A percentile compares a stretch with the other conserved stretches of the same genome.
These are phyloP conservation scores for Plebejus anna DNA, from an alignment of 2,888 invertebrate species.

Conservation along the genomic window DNA sequence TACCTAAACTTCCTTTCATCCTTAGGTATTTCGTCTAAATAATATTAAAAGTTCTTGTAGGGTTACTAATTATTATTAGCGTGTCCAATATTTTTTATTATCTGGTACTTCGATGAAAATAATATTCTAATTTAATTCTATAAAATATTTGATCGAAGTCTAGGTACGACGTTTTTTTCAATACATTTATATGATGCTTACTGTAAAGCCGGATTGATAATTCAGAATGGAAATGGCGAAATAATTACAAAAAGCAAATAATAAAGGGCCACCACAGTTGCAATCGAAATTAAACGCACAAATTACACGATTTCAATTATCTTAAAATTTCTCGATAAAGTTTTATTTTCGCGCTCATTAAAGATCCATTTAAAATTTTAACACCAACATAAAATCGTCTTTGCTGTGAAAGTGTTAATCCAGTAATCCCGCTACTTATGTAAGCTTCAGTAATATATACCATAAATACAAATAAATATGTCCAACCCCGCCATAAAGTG, in stretches of 20 bases:
- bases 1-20: background rate
- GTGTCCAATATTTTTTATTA: background rate
- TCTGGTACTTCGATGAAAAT: no score
- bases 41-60: no score
- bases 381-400: background rate
- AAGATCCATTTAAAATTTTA: slow-evolving; percentile 6
- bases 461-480: slow-evolving; percentile 25
- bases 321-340: background rate
- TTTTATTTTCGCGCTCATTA: slow-evolving; percentile 23
- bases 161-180: no score
- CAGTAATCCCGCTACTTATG: slow-evolving; percentile 10
- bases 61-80: background rate
- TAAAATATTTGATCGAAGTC: no score
- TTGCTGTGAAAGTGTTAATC: slow-evolving; percentile 18
- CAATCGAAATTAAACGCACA: slow-evolving; percentile 17
- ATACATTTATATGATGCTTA: background rate
- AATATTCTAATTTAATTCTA: no score
- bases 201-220: background rate
- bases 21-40: background rate
- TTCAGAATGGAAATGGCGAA: background rate
- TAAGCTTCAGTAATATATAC: slow-evolving; percentile 6
- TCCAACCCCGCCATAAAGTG: slow-evolving; percentile 5
- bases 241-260: background rate
- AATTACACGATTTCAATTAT: background rate
- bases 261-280: slow-evolving; percentile 12